Evolutionary conservation across 2,113 vertebrate genomes (phyloP), one percentile per base, ranked within the genome.

Genomic region (Notiomystis cincta): DNA sequence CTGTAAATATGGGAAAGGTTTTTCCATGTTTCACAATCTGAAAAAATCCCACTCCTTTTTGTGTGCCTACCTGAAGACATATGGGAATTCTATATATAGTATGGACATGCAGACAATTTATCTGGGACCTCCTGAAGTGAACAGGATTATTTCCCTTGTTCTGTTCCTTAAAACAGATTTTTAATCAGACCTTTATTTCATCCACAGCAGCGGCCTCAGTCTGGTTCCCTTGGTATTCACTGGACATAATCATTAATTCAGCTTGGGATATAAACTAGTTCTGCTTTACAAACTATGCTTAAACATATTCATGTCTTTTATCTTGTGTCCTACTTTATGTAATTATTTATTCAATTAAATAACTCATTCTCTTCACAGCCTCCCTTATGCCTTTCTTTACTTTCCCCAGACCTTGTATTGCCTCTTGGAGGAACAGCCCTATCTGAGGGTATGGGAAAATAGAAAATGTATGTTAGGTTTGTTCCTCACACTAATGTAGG

Each of bases 341-440:
- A 81, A 91, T 87, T 93, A 91, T 96, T 96, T 86, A 83, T 96
- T 92, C 54, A 66, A 37, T 50, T 58, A 84, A 93, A 75, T 30
- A 62, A 10, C 27, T 89, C 38, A 58, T 58, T 31, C 4, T 81
- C 33, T 80, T 81, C 67, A 42, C 20, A 45, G 30, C n/a, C 23
- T 71, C 44, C 9, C 18, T 53, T 61, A 67, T 8, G 37, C 11
- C 15, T 90, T 84, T 67, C 35, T 60, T 88, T 80, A 23, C 13
- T 8, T 88, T 61, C 33, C 37, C 11, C 35, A 57, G 51, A 67
- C 37, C 6, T 61, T 73, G 5, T 10, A 61, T 31, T 73, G 21
- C 30, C 62, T 86, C 38, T 62, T 61, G 54, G 54, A 73, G 50
- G 53, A 71, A 37, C 23, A 79, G 20, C 7, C 48, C 24, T 69